Evolutionary conservation across 2,113 vertebrate genomes (phyloP), one percentile per base, ranked within the genome.

Genomic region (Rhinogobius similis): DNA sequence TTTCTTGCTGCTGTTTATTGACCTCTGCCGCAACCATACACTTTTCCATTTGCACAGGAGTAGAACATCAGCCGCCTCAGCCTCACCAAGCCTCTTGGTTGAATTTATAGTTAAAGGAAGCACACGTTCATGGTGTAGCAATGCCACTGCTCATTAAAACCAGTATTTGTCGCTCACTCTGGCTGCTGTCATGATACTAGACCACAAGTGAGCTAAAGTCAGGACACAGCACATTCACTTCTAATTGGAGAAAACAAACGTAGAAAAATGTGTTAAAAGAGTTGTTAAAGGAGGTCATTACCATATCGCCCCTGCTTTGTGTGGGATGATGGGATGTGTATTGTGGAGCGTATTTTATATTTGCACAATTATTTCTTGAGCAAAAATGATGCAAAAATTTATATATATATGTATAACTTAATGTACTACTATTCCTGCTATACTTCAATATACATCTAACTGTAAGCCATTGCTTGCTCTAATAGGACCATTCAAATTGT

Each of bases 251-350:
- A 41, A 32, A 56, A 56, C 18, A 39, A 79, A 27, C 18, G 41
- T 44, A 27, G 18, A n/a, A 55, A 43, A 62, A 36, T 48, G 48
- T n/a, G n/a, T n/a, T n/a, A n/a, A n/a, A n/a, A n/a, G n/a, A n/a
- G n/a, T 68, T 64, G 41, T 71, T 64, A 11, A 72, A 48, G 53
- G 61, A 61, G 36, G 50, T 65, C 71, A 61, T 72, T 76, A 68
- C 32, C 43, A 56, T 3, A 29, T 18, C 9, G 29, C 24, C 26
- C 64, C 43, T 2, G 24, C 55, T 27, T n/a, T 58, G 14, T 18
- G 24, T 14, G 53, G 53, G 53, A 56, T 27, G 24, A 14, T 1
- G 32, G n/a, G n/a, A n/a, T n/a, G n/a, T n/a, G n/a, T n/a, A 2
- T 36, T 5, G 2, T 7, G 10, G 50, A 52, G 7, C 12, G 21